phyloP scores from a whole-genome alignment of 1,140 invertebrate genomes.

The Dinothrombium tinctorium region DNA sequence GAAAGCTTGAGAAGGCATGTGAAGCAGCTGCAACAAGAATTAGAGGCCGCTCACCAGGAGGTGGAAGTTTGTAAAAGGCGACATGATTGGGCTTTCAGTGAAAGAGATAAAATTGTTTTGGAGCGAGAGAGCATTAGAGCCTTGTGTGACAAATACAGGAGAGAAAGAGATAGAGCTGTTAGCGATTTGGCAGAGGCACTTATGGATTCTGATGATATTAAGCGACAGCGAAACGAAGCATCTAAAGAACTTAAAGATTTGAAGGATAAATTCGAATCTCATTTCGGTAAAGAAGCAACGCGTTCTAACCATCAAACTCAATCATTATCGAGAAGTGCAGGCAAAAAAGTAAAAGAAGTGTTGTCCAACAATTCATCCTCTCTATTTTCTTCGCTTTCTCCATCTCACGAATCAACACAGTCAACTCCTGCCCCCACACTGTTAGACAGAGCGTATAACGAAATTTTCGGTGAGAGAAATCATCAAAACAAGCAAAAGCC shows the following conservation, averaged over 20 bases:
- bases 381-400: background rate
- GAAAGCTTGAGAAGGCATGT: slow-evolving; percentile 58
- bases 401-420: background rate
- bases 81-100: slow-evolving; percentile 82
- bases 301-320: background rate
- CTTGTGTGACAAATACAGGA: slow-evolving; percentile 68
- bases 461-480: slow-evolving; percentile 16
- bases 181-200: slow-evolving; percentile 55
- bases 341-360: too few relatives aligned
- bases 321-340: too few relatives aligned
- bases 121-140: slow-evolving; percentile 84
- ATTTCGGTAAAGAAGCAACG: background rate
- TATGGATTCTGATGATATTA: slow-evolving; percentile 71
- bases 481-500: slow-evolving; percentile 9
- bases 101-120: slow-evolving; percentile 79
- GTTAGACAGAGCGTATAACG: slow-evolving; percentile 17
- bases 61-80: slow-evolving; percentile 58
- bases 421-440: slow-evolving; percentile 12
- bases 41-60: slow-evolving; percentile 57
- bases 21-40: slow-evolving; percentile 54
- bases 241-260: slow-evolving; percentile 57
- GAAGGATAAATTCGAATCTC: slow-evolving; percentile 49
- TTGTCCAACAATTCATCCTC: too few relatives aligned
- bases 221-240: slow-evolving; percentile 65
- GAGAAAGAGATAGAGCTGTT: slow-evolving; percentile 65